Percentiles rank a stretch among this genome's conserved stretches.
phyloP scores from a whole-genome alignment of 2,888 invertebrate species.

The Argynnis bischoffii region DNA sequence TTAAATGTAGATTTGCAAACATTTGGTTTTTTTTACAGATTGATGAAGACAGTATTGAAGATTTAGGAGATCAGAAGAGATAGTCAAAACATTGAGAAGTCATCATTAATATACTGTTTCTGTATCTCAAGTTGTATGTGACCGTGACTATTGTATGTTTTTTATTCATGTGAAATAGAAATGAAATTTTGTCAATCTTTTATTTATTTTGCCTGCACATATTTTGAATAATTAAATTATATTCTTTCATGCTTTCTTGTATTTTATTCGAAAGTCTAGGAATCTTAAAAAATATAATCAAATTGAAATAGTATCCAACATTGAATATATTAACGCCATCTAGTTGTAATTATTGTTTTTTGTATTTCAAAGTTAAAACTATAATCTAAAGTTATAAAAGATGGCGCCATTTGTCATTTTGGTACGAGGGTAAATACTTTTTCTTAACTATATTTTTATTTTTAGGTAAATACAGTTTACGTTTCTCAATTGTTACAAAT shows the following conservation, averaged over 20 bases:
- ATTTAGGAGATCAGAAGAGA: conserved; percentile 95
- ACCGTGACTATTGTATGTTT: conserved; percentile 30
- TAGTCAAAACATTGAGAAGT: conserved; percentile 70
- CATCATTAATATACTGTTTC: conserved; percentile 21
- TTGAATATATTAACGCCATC: too few species aligned
- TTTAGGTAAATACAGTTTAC: neutral
- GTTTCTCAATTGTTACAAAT: neutral
- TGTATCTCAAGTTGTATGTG: conserved; percentile 28
- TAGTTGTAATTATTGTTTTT: too few species aligned
- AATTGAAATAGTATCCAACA: too few species aligned
- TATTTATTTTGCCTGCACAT: conserved; percentile 48
- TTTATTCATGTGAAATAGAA: conserved; percentile 45
- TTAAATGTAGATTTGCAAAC: neutral
- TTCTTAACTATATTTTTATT: too few species aligned
- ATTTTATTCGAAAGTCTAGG: neutral
- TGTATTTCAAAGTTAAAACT: neutral
- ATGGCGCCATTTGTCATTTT: too few species aligned
- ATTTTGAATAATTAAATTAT: conserved; percentile 31
- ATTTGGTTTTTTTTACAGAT: conserved; percentile 80
- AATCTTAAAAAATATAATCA: neutral
- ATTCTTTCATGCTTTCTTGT: neutral
- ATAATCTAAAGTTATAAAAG: too few species aligned
- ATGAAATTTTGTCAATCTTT: conserved; percentile 51
- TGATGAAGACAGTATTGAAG: conserved; percentile 95
- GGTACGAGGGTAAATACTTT: too few species aligned